Evolutionary conservation across 2,797 vertebrate species (phyloP).

Genomic region (Bryconaethiops microstoma): DNA sequence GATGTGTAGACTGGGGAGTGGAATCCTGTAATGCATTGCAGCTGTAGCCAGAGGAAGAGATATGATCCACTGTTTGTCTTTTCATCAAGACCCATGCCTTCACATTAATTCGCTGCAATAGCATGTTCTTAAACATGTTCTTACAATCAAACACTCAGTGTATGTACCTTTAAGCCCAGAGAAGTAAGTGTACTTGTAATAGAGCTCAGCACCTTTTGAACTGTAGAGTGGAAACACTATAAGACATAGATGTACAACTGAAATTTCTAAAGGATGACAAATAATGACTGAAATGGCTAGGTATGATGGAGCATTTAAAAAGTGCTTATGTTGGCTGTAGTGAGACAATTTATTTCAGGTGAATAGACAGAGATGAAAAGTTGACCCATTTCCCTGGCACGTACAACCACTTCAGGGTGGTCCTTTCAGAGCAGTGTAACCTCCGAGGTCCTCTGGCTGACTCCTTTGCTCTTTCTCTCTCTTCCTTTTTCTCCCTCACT

Average conservation of each 20-base stretch:
- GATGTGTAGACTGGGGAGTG: constrained; percentile 17
- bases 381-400: constrained; percentile 38
- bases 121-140: constrained; percentile 15
- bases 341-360: constrained; percentile 19
- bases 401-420: constrained; percentile 49
- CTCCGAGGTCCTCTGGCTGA: constrained; percentile 45
- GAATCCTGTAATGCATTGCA: constrained; percentile 70
- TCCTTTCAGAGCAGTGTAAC: constrained; percentile 35
- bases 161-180: constrained; percentile 9
- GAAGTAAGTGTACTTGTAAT: constrained; percentile 1
- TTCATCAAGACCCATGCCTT: constrained; percentile 22
- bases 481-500: not conserved
- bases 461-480: constrained; percentile 11
- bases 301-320: not conserved
- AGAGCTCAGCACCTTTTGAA: constrained; percentile 5
- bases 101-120: constrained; percentile 8
- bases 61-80: constrained; percentile 60
- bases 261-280: not conserved
- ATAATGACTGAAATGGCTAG: not conserved
- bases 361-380: not conserved
- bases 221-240: not conserved
- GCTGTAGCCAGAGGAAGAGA: constrained; percentile 63
- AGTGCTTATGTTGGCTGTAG: constrained; percentile 13
- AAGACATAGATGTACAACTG: constrained; percentile 1
- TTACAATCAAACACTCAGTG: constrained; percentile 23